These are phyloP conservation scores for Philhelius pedissequus DNA, from an alignment of 2,888 invertebrate genomes.

Conservation along the genomic window DNA sequence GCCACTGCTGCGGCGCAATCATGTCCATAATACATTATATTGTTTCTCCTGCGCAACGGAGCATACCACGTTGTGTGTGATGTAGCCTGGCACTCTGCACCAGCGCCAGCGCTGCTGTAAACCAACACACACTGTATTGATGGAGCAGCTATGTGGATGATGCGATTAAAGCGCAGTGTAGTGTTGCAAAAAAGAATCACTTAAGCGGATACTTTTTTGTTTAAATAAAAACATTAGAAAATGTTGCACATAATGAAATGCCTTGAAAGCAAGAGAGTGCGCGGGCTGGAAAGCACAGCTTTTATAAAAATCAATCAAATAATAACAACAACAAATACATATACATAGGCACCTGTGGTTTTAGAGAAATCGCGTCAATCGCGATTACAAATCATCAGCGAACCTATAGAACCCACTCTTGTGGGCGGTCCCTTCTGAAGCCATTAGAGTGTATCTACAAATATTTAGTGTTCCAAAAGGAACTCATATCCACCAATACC, in stretches of 20 bases:
- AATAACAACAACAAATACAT: too few species aligned
- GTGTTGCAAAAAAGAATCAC: constrained; percentile 58
- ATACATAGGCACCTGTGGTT: background rate
- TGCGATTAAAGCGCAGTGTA: constrained; percentile 18
- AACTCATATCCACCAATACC: background rate
- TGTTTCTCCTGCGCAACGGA: constrained; percentile 39
- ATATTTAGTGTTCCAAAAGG: constrained; percentile 12
- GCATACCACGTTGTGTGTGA: constrained; percentile 40
- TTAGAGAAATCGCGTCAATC: constrained; percentile 40
- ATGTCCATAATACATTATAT: background rate
- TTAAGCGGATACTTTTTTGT: constrained; percentile 43
- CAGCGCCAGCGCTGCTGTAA: background rate
- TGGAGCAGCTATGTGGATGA: constrained; percentile 5
- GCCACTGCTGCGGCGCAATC: constrained; percentile 23
- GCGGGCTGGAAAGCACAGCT: background rate
- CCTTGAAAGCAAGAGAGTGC: background rate
- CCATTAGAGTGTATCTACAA: constrained; percentile 6
- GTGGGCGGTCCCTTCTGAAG: constrained; percentile 46
- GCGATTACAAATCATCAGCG: background rate
- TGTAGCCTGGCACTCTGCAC: constrained; percentile 14
- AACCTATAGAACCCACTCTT: background rate
- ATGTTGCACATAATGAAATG: constrained; percentile 35
- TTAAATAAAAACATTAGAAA: constrained; percentile 24
- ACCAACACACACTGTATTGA: background rate
- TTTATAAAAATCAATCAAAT: background rate